A percentile compares a stretch with the other conserved stretches of the same genome.
phyloP scores from a whole-genome alignment of 1,140 invertebrate genomes.

The Trachymyrmex cornetzi region DNA sequence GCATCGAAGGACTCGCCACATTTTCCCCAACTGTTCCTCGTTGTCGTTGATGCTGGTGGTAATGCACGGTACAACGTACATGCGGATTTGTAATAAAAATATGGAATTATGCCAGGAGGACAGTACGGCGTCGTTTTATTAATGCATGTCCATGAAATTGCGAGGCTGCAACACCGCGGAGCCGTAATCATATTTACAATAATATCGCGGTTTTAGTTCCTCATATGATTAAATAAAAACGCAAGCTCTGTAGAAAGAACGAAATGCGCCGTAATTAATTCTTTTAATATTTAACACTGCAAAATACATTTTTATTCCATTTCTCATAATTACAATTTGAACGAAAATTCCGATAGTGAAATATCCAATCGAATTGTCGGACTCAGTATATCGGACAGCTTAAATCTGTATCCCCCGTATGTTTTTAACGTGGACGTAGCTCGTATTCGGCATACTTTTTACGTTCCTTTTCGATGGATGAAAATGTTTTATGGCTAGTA shows the following conservation, averaged over 20 bases:
- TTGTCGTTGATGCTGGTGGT: conserved; percentile 33
- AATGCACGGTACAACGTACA: conserved; percentile 12
- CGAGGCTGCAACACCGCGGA: neutral
- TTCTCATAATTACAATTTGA: neutral
- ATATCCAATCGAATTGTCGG: neutral
- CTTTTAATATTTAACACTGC: neutral
- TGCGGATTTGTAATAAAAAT: conserved; percentile 50
- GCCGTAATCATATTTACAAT: conserved; percentile 39
- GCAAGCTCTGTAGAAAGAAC: neutral
- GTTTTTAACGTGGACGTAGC: neutral
- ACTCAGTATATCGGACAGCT: neutral
- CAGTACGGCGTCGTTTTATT: conserved; percentile 31
- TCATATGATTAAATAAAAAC: neutral
- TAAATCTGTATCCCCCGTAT: neutral
- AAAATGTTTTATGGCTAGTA: conserved; percentile 9
- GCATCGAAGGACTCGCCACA: conserved; percentile 48
- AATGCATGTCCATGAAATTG: conserved; percentile 49
- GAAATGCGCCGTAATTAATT: conserved; percentile 3
- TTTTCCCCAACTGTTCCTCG: conserved; percentile 33
- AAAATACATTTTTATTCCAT: neutral
- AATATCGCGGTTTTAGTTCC: conserved; percentile 2
- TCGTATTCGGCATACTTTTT: conserved; percentile 24
- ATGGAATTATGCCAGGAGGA: conserved; percentile 43
- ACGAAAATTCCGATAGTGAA: neutral
- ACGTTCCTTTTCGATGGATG: conserved; percentile 8